Percentiles rank a stretch among this genome's conserved stretches.
phyloP scores from a whole-genome alignment of 2,888 invertebrate species.

The Ischnura elegans region DNA sequence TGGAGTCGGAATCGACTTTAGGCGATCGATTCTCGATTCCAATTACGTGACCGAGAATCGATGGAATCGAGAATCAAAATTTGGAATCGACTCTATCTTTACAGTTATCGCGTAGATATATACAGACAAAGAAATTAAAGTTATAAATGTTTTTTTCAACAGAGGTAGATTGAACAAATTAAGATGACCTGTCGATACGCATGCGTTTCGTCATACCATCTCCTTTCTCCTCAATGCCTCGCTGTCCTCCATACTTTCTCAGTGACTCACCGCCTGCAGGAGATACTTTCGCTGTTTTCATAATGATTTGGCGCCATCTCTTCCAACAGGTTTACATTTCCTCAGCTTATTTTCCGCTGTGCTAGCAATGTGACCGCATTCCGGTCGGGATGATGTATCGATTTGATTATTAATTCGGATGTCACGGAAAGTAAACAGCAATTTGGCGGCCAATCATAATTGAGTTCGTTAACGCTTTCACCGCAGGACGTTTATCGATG shows the following conservation, averaged over 20 bases:
- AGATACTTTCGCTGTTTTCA: conserved; percentile 55
- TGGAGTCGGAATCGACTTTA: too few species aligned
- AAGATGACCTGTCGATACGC: conserved; percentile 1
- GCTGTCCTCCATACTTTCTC: conserved; percentile 13
- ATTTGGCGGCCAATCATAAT: not conserved
- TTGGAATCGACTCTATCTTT: too few species aligned
- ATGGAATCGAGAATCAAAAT: too few species aligned
- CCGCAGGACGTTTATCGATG: not conserved
- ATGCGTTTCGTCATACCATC: conserved; percentile 15
- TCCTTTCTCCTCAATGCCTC: not conserved
- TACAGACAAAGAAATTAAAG: not conserved
- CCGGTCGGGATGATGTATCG: not conserved
- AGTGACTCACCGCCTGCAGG: conserved; percentile 27
- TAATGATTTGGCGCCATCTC: conserved; percentile 45
- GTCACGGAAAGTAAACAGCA: conserved; percentile 42
- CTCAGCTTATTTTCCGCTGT: not conserved
- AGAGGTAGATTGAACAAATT: too few species aligned
- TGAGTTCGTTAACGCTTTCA: not conserved
- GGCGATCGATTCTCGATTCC: too few species aligned
- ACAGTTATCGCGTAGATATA: too few species aligned
- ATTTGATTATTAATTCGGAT: not conserved
- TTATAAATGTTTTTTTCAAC: too few species aligned
- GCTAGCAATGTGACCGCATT: not conserved
- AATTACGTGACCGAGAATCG: too few species aligned
- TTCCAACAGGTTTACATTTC: conserved; percentile 18